phyloP scores from a whole-genome alignment of 2,888 invertebrate species.

The Drosophila niveifrons region DNA sequence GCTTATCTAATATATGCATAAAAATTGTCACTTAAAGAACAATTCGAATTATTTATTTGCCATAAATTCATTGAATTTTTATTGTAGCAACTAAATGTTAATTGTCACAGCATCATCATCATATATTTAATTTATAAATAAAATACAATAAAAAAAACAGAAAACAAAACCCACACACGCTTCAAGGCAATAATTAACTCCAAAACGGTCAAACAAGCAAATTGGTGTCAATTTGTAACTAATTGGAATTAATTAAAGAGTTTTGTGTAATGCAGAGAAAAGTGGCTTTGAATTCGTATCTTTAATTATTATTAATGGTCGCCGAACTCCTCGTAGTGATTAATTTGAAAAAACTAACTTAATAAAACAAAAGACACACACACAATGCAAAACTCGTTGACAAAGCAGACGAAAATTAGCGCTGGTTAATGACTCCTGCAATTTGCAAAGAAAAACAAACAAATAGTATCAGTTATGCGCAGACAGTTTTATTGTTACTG shows the following conservation, averaged over 20 bases:
- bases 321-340: conserved; percentile 21
- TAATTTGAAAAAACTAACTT: conserved; percentile 38
- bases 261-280: conserved; percentile 33
- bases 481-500: conserved; percentile 20
- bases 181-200: conserved; percentile 22
- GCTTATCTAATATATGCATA: conserved; percentile 23
- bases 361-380: conserved; percentile 9
- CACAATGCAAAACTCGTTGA: conserved; percentile 58
- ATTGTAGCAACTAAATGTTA: conserved; percentile 27
- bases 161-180: conserved; percentile 7
- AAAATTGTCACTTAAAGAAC: not conserved
- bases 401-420: conserved; percentile 60
- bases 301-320: conserved; percentile 53
- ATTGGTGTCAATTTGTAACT: conserved; percentile 43
- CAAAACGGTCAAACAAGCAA: conserved; percentile 8
- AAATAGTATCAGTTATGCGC: conserved; percentile 9
- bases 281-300: conserved; percentile 28
- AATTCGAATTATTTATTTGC: conserved; percentile 15
- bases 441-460: conserved; percentile 3
- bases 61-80: conserved; percentile 8
- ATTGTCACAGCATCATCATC: not conserved
- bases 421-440: conserved; percentile 60
- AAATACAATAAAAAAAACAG: not conserved
- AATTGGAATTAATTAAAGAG: conserved; percentile 57
- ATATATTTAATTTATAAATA: not conserved